These are phyloP conservation scores for Eupithecia exiguata DNA, from an alignment of 2,888 invertebrate species.

Conservation along the genomic window DNA sequence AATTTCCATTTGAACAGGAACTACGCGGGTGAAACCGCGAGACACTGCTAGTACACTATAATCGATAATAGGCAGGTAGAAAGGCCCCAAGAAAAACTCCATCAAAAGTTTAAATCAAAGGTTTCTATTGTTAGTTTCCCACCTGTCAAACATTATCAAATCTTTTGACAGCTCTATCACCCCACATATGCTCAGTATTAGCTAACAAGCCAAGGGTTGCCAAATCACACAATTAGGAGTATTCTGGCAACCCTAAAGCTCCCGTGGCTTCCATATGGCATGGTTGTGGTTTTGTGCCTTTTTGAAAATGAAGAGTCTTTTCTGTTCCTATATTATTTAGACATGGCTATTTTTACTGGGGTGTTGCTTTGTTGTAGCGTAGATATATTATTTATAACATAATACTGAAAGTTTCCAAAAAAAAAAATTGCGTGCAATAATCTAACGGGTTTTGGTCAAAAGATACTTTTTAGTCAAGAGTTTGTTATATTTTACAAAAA, in stretches of 20 bases:
- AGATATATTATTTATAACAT: too few relatives aligned
- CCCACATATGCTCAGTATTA: constrained; percentile 36
- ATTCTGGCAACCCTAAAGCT: constrained; percentile 53
- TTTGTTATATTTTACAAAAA: neutral
- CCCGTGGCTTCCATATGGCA: constrained; percentile 11
- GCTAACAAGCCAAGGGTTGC: constrained; percentile 50
- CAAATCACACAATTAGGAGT: constrained; percentile 64
- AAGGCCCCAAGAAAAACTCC: neutral
- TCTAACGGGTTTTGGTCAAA: too few relatives aligned
- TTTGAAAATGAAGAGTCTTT: neutral
- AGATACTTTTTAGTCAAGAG: too few relatives aligned
- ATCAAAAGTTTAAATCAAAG: neutral
- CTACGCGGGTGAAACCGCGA: too few relatives aligned
- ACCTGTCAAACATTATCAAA: constrained; percentile 29
- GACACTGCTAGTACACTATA: too few relatives aligned
- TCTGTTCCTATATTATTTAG: neutral
- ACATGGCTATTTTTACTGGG: neutral
- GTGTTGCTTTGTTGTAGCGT: neutral
- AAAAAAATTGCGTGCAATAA: too few relatives aligned
- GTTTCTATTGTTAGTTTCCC: neutral
- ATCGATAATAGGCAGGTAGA: too few relatives aligned
- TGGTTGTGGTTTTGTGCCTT: constrained; percentile 3
- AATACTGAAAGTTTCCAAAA: too few relatives aligned
- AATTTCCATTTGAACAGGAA: too few relatives aligned
- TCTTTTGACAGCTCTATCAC: constrained; percentile 24